A percentile compares a stretch with the other conserved stretches of the same genome.
phyloP scores from a whole-genome alignment of 1,140 invertebrate genomes.

The Drosophila melanogaster region Release_6_plus_ISO1_MT NT_033779.5:18286001-18286500 shows the following conservation, averaged over 20 bases:
- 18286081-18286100: neutral
- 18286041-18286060: neutral
- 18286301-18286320: slow-evolving; percentile 36
- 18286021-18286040: slow-evolving; percentile 50
- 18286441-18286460: too few species aligned
- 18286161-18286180: slow-evolving; percentile 83
- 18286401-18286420: neutral
- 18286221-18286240: slow-evolving; percentile 18
- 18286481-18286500: too few species aligned
- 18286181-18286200: slow-evolving; percentile 76
- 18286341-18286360: neutral
- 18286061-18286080: neutral
- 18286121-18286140: slow-evolving; percentile 83
- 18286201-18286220: slow-evolving; percentile 21
- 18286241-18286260: slow-evolving; percentile 35
- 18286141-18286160: slow-evolving; percentile 83
- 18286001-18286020: slow-evolving; percentile 59
- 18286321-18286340: slow-evolving; percentile 14
- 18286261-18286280: slow-evolving; percentile 12
- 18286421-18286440: neutral
- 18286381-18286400: too few species aligned
- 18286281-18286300: slow-evolving; percentile 49
- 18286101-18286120: slow-evolving; percentile 68
- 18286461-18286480: too few species aligned
- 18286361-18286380: neutral